A percentile compares a stretch with the other conserved stretches of the same genome.
These are phyloP conservation scores for Hydractinia echinata DNA, from an alignment of 30 jellyfish, hydroid and myxozoan species.

Conservation along the genomic window DNA sequence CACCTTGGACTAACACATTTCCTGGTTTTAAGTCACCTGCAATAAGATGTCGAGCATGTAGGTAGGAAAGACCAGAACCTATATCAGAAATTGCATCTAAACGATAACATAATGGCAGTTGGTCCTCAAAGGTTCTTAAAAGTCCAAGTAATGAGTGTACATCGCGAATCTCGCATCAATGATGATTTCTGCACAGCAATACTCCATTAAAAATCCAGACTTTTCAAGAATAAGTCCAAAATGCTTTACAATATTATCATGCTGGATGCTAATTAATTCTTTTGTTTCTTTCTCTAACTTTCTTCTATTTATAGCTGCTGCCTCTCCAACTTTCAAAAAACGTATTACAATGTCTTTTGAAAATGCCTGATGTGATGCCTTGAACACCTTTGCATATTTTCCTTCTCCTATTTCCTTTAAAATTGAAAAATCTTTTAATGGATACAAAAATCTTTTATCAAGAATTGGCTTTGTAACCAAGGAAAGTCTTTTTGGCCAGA, in stretches of 20 bases:
- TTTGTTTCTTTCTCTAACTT: conserved; percentile 9
- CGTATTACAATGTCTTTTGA: background rate
- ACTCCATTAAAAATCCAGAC: background rate
- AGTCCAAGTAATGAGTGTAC: conserved; percentile 6
- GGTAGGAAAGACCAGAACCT: background rate
- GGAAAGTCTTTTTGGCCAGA: too few relatives aligned
- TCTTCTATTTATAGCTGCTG: conserved; percentile 7
- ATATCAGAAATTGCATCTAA: conserved; percentile 4
- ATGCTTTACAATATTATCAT: conserved; percentile 3
- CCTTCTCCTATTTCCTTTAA: conserved; percentile 7
- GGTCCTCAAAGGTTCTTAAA: background rate
- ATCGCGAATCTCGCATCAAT: background rate
- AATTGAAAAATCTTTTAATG: background rate
- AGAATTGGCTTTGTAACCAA: too few relatives aligned
- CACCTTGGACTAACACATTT: conserved; percentile 6
- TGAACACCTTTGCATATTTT: conserved; percentile 3
- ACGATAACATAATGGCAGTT: background rate
- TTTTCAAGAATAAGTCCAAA: conserved; percentile 3
- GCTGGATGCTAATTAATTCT: background rate
- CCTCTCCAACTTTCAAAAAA: background rate
- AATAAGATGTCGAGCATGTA: background rate
- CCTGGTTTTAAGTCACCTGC: conserved; percentile 14
- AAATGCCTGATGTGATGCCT: background rate
- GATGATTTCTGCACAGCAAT: background rate
- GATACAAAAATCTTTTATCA: background rate